Base-by-base conservation (phyloP, 2,888 invertebrate genomes). In the Nebria brevicollis region DNA sequence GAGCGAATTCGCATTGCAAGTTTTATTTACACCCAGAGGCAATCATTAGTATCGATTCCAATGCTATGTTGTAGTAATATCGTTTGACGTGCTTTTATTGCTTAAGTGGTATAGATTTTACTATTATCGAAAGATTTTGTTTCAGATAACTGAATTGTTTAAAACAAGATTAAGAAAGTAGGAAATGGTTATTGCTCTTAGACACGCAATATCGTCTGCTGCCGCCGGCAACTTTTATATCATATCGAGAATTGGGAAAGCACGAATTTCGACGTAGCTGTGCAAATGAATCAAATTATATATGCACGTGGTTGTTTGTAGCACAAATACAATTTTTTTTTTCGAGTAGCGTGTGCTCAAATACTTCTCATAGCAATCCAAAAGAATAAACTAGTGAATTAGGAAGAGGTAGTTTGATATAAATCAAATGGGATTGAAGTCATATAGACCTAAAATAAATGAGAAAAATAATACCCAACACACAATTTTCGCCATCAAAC, bases 91-190 rank as follows among this genome's bases (percentile, higher is more conserved):
- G 80, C 75, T 65, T 80, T 80, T 80, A 80, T 80, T 80, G 80
- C 80, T 75, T 80, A 80, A 80, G 80, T 80, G 80, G 80, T 80
- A 80, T 80, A 75, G 80, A 80, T 80, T 80, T 80, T 75, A 80
- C 80, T 80, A 80, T 80, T 80, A 80, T 80, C 80, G 75, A 80
- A 80, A 80, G 80, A 80, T 80, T 80, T 75, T 75, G 75, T 80
- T 75, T 75, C 80, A 80, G 80, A 80, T 80, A 80, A 80, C 80
- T 75, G 80, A 80, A 80, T 80, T 80, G 80, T 80, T 80, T 80
- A 80, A 80, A 80, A 80, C 80, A 80, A 75, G 80, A 80, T 80
- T 80, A 80, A 80, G 80, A 80, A 80, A 80, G 75, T 75, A 75
- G 75, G 25, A 34, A 75, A 75, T 65, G 72, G 80, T 80, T 80